Base-by-base conservation (phyloP, 2,113 vertebrate genomes). In the Scophthalmus maximus region DNA sequence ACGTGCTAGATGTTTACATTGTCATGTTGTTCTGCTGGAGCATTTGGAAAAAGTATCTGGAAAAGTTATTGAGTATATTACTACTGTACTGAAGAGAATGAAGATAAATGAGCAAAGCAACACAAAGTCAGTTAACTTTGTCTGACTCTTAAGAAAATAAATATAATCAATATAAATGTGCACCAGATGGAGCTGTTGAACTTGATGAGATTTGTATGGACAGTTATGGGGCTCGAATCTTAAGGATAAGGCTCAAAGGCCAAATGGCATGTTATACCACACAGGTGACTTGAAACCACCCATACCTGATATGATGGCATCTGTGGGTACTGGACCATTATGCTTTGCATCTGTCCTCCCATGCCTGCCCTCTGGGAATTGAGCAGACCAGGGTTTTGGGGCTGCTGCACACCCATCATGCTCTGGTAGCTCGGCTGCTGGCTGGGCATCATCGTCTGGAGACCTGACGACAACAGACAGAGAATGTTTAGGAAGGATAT, bases 271-370 rank as follows among this genome's bases (percentile, higher is more conserved):
- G 22, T 20, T n/a, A 3, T n/a, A 36, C 40, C 6, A 8, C 23
- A 26, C 8, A 23, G 9, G 20, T 55, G 15, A 59, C 3, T 18
- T 17, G 10, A 62, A 68, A 23, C 4, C 9, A 18, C 26, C 9
- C 51, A 40, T 85, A 99, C 97, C 95, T 98, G 97, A 94, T 99
- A 99, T 0, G 97, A 98, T 91, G 96, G 96, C 94, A 99, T 95
- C 51, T 97, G 95, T 36, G 96, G 95, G 89, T 98, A 99, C 91
- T 98, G 97, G 80, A 98, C 97, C 97, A 99, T 96, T 86, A 99
- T 95, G 86, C 97, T 95, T 91, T 96, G 96, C 94, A 98, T 98
- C 84, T 98, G 97, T 87, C 91, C 94, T 14, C 95, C 96, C 85
- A 98, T 94, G 12, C 83, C 75, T 15, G 91, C 92, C 85, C 97